phyloP scores from a whole-genome alignment of 2,888 invertebrate species.

The Xestia sexstrigata region DNA sequence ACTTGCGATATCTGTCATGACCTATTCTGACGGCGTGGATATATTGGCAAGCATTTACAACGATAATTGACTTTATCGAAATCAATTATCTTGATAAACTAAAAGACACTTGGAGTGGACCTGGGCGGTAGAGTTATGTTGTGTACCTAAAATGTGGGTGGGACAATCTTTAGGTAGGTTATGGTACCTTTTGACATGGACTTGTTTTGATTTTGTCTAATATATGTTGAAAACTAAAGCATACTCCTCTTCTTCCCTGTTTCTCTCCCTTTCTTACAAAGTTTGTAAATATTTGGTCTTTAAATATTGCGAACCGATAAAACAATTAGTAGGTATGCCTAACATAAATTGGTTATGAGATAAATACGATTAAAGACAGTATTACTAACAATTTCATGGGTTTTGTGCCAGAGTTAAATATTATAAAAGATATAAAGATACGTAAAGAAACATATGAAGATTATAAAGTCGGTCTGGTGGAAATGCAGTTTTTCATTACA shows the following conservation, averaged over 20 bases:
- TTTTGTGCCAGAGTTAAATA: no score
- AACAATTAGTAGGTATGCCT: not conserved
- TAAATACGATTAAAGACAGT: not conserved
- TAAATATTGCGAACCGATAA: not conserved
- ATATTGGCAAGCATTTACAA: constrained; percentile 51
- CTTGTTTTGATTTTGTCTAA: not conserved
- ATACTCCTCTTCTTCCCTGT: no score
- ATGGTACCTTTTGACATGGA: not conserved
- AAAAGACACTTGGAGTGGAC: constrained; percentile 43
- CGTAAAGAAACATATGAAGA: no score
- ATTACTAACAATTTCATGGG: not conserved
- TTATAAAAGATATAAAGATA: no score
- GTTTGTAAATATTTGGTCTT: not conserved
- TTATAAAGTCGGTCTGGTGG: no score
- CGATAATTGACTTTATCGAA: constrained; percentile 63
- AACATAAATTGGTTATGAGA: not conserved
- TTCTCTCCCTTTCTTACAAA: not conserved
- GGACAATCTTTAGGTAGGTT: not conserved
- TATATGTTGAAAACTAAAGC: not conserved
- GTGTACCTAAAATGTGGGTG: constrained; percentile 36
- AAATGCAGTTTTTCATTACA: no score
- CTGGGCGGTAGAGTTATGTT: constrained; percentile 38
- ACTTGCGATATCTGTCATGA: constrained; percentile 39
- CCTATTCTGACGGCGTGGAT: constrained; percentile 39
- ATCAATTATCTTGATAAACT: constrained; percentile 63